Base-by-base conservation (phyloP, 2,888 invertebrate species). In the Lasioglossum lativentre region DNA sequence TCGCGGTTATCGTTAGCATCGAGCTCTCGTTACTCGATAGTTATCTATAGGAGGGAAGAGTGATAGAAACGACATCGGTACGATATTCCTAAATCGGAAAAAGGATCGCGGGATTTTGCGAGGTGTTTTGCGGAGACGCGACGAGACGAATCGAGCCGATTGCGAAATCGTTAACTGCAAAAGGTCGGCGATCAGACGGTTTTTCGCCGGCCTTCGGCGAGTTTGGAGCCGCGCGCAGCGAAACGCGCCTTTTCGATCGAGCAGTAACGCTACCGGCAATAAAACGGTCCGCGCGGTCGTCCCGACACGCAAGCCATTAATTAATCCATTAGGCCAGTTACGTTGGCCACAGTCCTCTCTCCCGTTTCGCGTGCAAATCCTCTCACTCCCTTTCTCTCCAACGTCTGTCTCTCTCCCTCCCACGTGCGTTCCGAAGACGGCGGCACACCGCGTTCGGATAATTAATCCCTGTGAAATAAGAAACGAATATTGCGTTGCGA, bases 391-490 rank as follows among this genome's bases (percentile, higher is more conserved):
- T 47, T 59, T 40, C 72, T 56, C 40, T 59, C 70, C 34, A 8
- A 14, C 16, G 5, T 4, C 2, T 12, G 16, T 73, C 70, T 30
- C n/a, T 34, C 38, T 59, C 30, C 23, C 42, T 34, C 34, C n/a
- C 19, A 1, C 45, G 6, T 5, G 3, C 38, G 70, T 34, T 38
- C 71, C 52, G 63, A 30, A 63, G 30, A 63, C 63, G 30, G 42
- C 74, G 47, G 38, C 59, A 30, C 59, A n/a, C n/a, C 63, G 40
- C 63, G 40, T 47, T 76, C 82, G 59, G 88, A 90, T 92, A 92
- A 92, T 92, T 91, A 92, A 92, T 92, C 90, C 86, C 86, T 59
- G 86, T 73, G 84, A 86, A 91, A 90, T 90, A 88, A 92, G 89
- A 92, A 91, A 88, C 87, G 86, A 87, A 90, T 87, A 88, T 89